Evolutionary conservation across 2,113 vertebrate genomes (phyloP), one percentile per base, ranked within the genome.

Genomic region (Macroglossus sobrinus): DNA sequence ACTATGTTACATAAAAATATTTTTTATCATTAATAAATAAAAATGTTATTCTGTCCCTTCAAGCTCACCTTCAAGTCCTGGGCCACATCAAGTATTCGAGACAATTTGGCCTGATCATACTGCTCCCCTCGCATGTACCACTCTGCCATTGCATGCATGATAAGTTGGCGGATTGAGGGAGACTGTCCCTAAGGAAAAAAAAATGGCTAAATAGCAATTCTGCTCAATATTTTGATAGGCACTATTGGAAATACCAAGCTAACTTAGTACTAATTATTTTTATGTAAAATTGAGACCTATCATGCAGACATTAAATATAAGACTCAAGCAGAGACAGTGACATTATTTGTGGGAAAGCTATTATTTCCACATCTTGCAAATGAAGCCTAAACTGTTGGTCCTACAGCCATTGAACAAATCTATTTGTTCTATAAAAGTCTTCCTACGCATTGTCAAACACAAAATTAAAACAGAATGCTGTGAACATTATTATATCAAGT

Each of bases 111-210:
- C 98, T 99, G 99, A 97, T 99, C 99, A 55, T 99, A 99, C 97
- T 99, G 99, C 92, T 99, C 99, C 90, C 99, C 99, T 98, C 99
- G 99, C 99, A 99, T 99, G 98, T 99, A 99, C 99, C 99, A 99
- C 97, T 99, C 99, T 84, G 99, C 99, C 99, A 99, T 99, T 1
- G 99, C 99, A 98, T 99, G 99, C 99, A 99, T 99, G 97, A 99
- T 99, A 64, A 99, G 99, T 98, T 99, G 99, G 94, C 99, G 99
- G 97, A 99, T 99, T 35, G 99, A 99, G 89, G 99, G 99, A 98
- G 99, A 99, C 98, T 99, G 99, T 95, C 99, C 99, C 99, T 99
- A 94, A 22, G 96, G 93, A 98, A 95, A 97, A 69, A 84, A 50
- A 78, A 78, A 47, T 64, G 6, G 10, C 79, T 97, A 93, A 75